phyloP scores from a whole-genome alignment of 2,113 vertebrate species.

The Scolopax mira region DNA sequence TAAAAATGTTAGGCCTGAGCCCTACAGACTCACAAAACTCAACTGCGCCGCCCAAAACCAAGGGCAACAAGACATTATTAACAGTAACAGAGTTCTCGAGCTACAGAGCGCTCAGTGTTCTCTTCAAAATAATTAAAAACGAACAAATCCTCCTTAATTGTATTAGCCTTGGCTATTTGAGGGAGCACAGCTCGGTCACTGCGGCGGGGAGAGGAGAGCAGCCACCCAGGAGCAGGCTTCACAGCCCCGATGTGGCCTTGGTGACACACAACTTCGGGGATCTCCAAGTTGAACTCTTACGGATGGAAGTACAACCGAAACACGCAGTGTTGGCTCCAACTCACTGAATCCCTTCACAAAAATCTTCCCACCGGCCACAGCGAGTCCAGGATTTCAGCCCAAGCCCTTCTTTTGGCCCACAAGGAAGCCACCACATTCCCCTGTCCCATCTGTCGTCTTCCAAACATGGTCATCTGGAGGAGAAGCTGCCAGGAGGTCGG shows the following conservation, averaged over 20 bases:
- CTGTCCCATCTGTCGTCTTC: not conserved
- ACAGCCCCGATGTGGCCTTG: not conserved
- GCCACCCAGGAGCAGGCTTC: not conserved
- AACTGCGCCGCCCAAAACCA: not conserved
- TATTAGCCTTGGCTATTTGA: not conserved
- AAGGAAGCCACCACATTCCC: not conserved
- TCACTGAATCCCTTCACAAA: not conserved
- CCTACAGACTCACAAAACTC: not conserved
- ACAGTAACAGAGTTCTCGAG: not conserved
- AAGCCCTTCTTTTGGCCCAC: rapidly evolving
- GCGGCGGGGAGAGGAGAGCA: not conserved
- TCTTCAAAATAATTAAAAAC: not conserved
- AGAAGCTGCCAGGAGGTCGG: not conserved
- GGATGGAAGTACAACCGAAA: not conserved
- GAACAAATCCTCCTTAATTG: not conserved
- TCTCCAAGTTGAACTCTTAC: not conserved
- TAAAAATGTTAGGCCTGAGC: not conserved
- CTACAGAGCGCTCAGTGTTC: not conserved
- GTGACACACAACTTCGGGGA: not conserved
- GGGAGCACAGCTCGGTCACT: not conserved
- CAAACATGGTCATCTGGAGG: not conserved
- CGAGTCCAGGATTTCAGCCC: not conserved
- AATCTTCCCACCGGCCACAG: not conserved
- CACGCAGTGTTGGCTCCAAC: not conserved
- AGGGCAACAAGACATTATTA: not conserved